phyloP scores from a whole-genome alignment of 1,140 invertebrate species.

The Campoletis sonorensis region DNA sequence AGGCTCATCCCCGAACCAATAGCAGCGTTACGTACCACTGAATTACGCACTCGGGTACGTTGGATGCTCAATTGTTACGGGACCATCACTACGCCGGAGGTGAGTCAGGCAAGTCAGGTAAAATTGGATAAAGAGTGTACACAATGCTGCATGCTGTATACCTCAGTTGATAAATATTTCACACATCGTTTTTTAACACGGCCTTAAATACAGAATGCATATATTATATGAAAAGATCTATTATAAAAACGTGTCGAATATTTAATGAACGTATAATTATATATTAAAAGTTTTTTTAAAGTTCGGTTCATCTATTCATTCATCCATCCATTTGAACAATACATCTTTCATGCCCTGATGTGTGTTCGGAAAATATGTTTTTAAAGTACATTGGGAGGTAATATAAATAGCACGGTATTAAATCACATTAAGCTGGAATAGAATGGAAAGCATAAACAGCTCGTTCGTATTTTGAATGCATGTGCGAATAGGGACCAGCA shows the following conservation, averaged over 20 bases:
- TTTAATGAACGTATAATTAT: too few species aligned
- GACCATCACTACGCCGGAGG: background rate
- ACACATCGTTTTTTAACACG: background rate
- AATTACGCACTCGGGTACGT: constrained; percentile 51
- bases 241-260: too few species aligned
- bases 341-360: too few species aligned
- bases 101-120: constrained; percentile 34
- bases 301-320: too few species aligned
- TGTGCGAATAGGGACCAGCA: constrained; percentile 11
- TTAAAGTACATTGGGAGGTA: background rate
- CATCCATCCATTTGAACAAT: too few species aligned
- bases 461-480: constrained; percentile 1
- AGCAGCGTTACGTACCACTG: constrained; percentile 45
- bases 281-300: too few species aligned
- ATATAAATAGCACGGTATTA: constrained; percentile 1
- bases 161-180: constrained; percentile 20
- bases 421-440: background rate
- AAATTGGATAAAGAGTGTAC: constrained; percentile 20
- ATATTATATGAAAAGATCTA: too few species aligned
- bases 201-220: too few species aligned
- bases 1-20: constrained; percentile 23
- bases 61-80: constrained; percentile 32
- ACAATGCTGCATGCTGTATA: background rate
- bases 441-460: background rate
- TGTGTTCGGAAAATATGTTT: background rate